A percentile compares a stretch with the other conserved stretches of the same genome.
phyloP scores from a whole-genome alignment of 2,888 invertebrate species.

The Liodrosophila aerea region DNA sequence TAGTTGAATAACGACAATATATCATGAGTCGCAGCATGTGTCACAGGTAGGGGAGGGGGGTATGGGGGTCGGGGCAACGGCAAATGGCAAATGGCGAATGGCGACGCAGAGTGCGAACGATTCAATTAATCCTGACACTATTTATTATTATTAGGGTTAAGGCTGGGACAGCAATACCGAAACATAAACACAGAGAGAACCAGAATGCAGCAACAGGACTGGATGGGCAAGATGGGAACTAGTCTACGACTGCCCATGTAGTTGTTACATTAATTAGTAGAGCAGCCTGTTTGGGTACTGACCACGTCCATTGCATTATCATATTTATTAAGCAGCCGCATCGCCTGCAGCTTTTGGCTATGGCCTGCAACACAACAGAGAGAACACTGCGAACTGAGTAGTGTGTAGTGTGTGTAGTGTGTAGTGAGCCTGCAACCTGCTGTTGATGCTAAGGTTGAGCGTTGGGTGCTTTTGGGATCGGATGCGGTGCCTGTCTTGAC shows the following conservation, averaged over 20 bases:
- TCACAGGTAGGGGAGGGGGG: conserved; percentile 41
- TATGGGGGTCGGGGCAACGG: no score
- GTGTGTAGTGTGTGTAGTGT: no score
- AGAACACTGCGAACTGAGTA: no score
- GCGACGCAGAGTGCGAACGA: conserved; percentile 78
- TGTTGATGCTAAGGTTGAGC: background rate
- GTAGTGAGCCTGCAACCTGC: background rate
- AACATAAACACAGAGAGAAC: conserved; percentile 13
- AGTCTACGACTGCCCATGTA: conserved; percentile 68
- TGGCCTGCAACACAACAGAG: conserved; percentile 6
- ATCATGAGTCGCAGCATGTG: conserved; percentile 77
- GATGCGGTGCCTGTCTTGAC: conserved; percentile 63
- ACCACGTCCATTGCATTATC: conserved; percentile 62
- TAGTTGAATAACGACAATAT: conserved; percentile 72
- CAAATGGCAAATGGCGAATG: conserved; percentile 8
- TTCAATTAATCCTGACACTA: conserved; percentile 82
- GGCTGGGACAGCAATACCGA: conserved; percentile 36
- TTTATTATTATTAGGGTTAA: conserved; percentile 72
- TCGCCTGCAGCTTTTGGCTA: conserved; percentile 59
- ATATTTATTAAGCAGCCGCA: conserved; percentile 75
- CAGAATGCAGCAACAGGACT: background rate
- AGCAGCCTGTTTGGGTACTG: conserved; percentile 58
- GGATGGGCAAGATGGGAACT: conserved; percentile 14
- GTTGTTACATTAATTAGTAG: conserved; percentile 77
- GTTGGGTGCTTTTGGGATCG: conserved; percentile 39